Percentiles rank a stretch among this genome's conserved stretches.
Evolutionary conservation across 2,888 invertebrate genomes (phyloP).

Genomic region (Eucriotettix oculatus): DNA sequence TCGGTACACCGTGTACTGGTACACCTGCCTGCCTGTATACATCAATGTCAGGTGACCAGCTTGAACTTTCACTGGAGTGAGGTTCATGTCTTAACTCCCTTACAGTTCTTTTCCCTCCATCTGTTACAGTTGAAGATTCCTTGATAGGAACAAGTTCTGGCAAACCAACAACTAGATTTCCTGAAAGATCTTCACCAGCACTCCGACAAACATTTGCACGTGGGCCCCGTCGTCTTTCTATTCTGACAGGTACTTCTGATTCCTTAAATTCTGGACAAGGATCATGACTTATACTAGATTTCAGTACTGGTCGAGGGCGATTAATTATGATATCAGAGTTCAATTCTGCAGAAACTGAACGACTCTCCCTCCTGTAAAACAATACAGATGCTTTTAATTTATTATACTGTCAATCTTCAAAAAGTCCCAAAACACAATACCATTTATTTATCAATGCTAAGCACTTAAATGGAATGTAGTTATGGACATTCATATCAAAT

Average conservation of each 20-base stretch:
- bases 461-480: too few species aligned
- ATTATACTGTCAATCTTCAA: not conserved
- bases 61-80: not conserved
- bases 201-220: constrained; percentile 27
- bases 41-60: not conserved
- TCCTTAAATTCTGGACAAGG: not conserved
- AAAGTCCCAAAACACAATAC: too few species aligned
- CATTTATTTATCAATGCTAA: too few species aligned
- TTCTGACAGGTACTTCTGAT: constrained; percentile 32
- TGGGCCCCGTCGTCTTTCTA: constrained; percentile 22
- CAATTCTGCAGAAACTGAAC: not conserved
- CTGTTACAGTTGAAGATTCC: too few species aligned
- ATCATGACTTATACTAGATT: constrained; percentile 6
- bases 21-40: constrained; percentile 7
- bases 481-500: too few species aligned
- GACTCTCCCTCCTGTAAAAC: not conserved
- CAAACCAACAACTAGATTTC: not conserved
- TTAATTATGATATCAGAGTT: not conserved
- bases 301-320: not conserved
- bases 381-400: not conserved
- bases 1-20: constrained; percentile 7
- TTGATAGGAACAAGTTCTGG: too few species aligned
- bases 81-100: constrained; percentile 2
- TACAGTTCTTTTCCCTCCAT: not conserved
- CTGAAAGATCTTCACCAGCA: constrained; percentile 32